phyloP scores from a whole-genome alignment of 2,113 vertebrate genomes.

The Corydoras sp. region DNA sequence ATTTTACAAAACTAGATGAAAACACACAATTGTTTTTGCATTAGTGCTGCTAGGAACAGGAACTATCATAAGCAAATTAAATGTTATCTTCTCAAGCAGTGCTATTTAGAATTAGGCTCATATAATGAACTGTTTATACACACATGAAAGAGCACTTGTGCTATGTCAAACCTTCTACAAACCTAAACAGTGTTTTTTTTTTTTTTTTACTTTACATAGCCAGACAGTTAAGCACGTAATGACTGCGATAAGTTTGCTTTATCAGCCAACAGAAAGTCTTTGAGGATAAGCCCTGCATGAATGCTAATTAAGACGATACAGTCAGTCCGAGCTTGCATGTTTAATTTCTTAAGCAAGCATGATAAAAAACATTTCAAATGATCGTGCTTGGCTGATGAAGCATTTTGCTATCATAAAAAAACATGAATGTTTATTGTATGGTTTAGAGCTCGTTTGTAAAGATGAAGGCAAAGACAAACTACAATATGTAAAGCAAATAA shows the following conservation, averaged over 20 bases:
- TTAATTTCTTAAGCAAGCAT: conserved; percentile 73
- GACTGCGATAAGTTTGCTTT: conserved; percentile 61
- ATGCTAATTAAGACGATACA: conserved; percentile 72
- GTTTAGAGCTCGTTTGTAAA: conserved; percentile 56
- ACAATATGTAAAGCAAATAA: background rate
- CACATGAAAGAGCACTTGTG: conserved; percentile 56
- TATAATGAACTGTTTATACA: conserved; percentile 54
- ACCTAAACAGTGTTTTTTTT: conserved; percentile 47
- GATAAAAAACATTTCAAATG: conserved; percentile 70
- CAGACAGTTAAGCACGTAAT: conserved; percentile 73
- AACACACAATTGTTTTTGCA: conserved; percentile 7
- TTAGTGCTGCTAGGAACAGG: conserved; percentile 12
- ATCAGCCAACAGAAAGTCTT: conserved; percentile 67
- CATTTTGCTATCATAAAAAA: conserved; percentile 54
- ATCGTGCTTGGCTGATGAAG: conserved; percentile 56
- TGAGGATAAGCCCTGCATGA: conserved; percentile 68
- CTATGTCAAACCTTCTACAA: conserved; percentile 54
- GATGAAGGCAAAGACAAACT: conserved; percentile 48
- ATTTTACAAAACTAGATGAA: conserved; percentile 3
- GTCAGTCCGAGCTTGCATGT: conserved; percentile 65
- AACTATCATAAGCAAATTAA: conserved; percentile 28
- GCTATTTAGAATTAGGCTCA: conserved; percentile 51
- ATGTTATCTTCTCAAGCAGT: conserved; percentile 51
- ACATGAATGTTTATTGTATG: conserved; percentile 55
- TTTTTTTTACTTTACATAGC: conserved; percentile 41